Percentiles rank a stretch among this genome's conserved stretches.
These are phyloP conservation scores for Drosophila mettleri DNA, from an alignment of 2,888 invertebrate genomes.

Conservation along the genomic window DNA sequence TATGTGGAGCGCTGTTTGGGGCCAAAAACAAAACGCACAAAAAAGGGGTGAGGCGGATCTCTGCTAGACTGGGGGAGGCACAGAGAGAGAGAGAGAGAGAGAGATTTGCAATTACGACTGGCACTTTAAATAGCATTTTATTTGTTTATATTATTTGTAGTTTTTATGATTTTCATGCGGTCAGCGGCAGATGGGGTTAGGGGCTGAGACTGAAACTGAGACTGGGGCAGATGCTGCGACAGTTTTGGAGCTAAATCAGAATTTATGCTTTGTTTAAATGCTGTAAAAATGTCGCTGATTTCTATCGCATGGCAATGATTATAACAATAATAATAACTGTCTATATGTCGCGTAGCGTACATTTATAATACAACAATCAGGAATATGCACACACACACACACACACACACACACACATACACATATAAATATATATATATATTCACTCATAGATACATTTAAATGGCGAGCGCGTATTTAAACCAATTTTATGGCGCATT, in stretches of 20 bases:
- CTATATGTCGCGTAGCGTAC: conserved; percentile 60
- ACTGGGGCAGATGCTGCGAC: conserved; percentile 56
- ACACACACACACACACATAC: not conserved
- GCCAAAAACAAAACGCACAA: not conserved
- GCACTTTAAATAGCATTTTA: conserved; percentile 76
- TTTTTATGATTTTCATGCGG: conserved; percentile 54
- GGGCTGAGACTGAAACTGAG: too few relatives aligned
- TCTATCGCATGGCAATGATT: conserved; percentile 78
- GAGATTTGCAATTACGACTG: conserved; percentile 67
- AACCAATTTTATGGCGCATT: conserved; percentile 80
- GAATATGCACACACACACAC: too few relatives aligned
- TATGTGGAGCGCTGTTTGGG: conserved; percentile 26
- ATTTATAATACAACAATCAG: conserved; percentile 45
- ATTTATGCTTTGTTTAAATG: conserved; percentile 83
- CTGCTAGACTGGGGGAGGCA: not conserved
- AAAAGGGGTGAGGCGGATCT: not conserved
- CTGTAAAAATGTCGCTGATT: conserved; percentile 82
- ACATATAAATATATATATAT: conserved; percentile 1
- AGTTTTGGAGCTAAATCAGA: conserved; percentile 76
- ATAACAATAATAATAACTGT: conserved; percentile 73
- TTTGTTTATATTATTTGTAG: conserved; percentile 69
- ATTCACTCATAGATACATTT: conserved; percentile 28
- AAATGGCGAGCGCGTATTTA: conserved; percentile 57
- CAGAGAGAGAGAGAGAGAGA: conserved; percentile 10
- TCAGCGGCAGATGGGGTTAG: too few relatives aligned